Evolutionary conservation across 2,888 invertebrate genomes (phyloP).

Genomic region (Drosophila formosana): DNA sequence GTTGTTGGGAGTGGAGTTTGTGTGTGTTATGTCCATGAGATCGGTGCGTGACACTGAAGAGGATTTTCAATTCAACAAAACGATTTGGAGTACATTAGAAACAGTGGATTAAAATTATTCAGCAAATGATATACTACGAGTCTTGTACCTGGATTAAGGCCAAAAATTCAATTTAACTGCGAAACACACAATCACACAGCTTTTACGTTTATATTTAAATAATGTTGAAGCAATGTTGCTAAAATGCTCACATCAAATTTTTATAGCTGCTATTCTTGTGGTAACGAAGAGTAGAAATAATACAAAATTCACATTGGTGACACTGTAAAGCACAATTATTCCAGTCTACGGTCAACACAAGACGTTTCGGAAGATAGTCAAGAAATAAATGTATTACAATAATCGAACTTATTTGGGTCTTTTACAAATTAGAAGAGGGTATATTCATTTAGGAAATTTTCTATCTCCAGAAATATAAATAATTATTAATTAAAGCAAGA

Average conservation of each 20-base stretch:
- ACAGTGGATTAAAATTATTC: constrained; percentile 58
- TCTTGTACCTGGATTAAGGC: constrained; percentile 8
- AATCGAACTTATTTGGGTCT: no score
- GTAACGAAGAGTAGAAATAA: no score
- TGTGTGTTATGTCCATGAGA: constrained; percentile 40
- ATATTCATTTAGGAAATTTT: no score
- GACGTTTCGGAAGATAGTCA: no score
- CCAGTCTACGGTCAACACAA: no score
- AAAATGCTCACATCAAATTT: not conserved
- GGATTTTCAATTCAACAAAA: constrained; percentile 81
- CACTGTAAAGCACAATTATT: no score
- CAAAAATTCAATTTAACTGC: constrained; percentile 19
- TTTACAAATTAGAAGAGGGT: no score
- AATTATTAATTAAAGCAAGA: no score
- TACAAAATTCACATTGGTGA: no score
- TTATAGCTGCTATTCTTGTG: not conserved
- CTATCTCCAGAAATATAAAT: no score
- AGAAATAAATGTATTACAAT: no score
- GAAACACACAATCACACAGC: not conserved
- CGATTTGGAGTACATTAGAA: constrained; percentile 67
- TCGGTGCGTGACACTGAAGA: constrained; percentile 64
- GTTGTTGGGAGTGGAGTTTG: constrained; percentile 19
- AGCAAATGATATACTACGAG: constrained; percentile 26
- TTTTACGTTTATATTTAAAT: not conserved
- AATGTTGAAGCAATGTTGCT: constrained; percentile 1